Base-by-base conservation (phyloP, 2,888 invertebrate species). In the Belgica antarctica region DNA sequence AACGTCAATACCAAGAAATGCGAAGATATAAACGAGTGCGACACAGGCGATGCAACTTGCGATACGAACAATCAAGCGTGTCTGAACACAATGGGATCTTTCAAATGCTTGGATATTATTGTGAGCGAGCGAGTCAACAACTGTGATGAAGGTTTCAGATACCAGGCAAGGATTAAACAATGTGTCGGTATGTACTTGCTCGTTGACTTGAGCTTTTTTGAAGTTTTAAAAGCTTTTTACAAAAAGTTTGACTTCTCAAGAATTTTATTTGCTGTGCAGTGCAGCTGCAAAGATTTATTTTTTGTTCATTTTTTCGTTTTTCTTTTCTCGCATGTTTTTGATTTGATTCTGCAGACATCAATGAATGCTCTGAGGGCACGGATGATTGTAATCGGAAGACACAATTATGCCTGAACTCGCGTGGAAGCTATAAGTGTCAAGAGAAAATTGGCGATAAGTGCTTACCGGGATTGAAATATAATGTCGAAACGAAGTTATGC, bases 1-100 rank as follows among this genome's bases (percentile, higher is more conserved):
- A 80, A 78, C 72, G 75, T 74, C 12, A 76, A 77, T 19, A 78
- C 76, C 63, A 73, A 76, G 10, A 77, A 80, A 59, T 84, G 84
- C 73, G 78, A 74, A 78, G 91, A 92, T 77, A 81, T 89, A 62
- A 83, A 90, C 75, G 90, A 90, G 75, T 90, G 90, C 75, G 79
- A 83, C 0, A 82, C 84, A 4, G 87, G 88, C 0, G 85, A 82
- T 4, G 87, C 91, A 69, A 85, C 86, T 69, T 96, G 96, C 75
- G 84, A 75, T 46, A 25, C 71, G 15, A 73, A 74, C 59, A 83
- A 82, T 73, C 87, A 90, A 76, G 78, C 82, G 15, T 92, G 92
- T 76, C 80, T 82, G 24, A 92, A 92, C 75, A 87, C 83, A 0
- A 77, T 82, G 7, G 92, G 91, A 1, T 85, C 87, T 63, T 90